Base-by-base conservation (phyloP, 2,888 invertebrate genomes). In the Halocaridina rubra region DNA sequence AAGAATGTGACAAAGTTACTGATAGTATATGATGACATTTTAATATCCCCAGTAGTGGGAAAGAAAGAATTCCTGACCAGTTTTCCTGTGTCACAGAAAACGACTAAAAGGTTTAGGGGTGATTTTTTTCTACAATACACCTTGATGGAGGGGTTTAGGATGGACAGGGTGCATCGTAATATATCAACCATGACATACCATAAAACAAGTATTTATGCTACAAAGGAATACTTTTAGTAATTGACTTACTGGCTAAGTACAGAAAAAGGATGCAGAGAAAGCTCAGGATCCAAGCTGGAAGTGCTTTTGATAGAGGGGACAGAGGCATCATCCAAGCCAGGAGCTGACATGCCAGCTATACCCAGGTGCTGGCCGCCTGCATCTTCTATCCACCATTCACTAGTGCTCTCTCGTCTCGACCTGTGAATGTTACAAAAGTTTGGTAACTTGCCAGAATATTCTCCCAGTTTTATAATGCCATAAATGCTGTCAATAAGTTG, bases 381-480 rank as follows among this genome's bases (percentile, higher is more conserved):
- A n/a, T 84, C 84, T 19, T 74, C 84, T 30, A 61, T 67, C 84
- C 84, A 84, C 79, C 84, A 84, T 13, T 84, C 84, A 22, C 84
- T 67, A 5, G 46, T 80, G 67, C 84, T 84, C 80, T 84, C 84
- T 24, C 84, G 64, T 24, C 84, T 72, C n/a, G 84, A 84, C 46
- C 84, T 84, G 46, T 16, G 19, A 53, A n/a, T 53, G 5, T 3
- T 4, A 19, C 8, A 53, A n/a, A n/a, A n/a, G n/a, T n/a, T n/a
- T n/a, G n/a, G n/a, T n/a, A n/a, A n/a, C n/a, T n/a, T n/a, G n/a
- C n/a, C n/a, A n/a, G n/a, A n/a, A n/a, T n/a, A n/a, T n/a, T n/a
- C n/a, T n/a, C n/a, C n/a, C n/a, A n/a, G n/a, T n/a, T n/a, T n/a
- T n/a, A n/a, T n/a, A n/a, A n/a, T n/a, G n/a, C n/a, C n/a, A n/a